These are phyloP conservation scores for Caenorhabditis plicata DNA, from an alignment of 2,888 invertebrate genomes.

Conservation along the genomic window DNA sequence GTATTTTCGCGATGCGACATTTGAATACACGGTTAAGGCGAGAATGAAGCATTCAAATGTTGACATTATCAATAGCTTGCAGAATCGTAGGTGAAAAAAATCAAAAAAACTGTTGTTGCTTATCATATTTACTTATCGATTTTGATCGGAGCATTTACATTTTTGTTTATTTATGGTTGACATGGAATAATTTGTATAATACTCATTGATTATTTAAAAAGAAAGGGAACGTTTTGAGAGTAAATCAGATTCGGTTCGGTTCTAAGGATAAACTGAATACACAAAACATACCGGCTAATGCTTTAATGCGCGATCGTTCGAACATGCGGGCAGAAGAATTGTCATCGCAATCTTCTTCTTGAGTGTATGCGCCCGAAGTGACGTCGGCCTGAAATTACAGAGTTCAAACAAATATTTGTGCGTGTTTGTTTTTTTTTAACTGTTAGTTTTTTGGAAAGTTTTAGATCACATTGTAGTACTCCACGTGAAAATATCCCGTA, in stretches of 20 bases:
- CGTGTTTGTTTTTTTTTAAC: not conserved
- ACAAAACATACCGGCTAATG: constrained; percentile 81
- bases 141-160: too few species aligned
- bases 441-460: constrained; percentile 1
- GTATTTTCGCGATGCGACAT: too few species aligned
- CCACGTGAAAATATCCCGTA: too few species aligned
- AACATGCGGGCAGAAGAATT: constrained; percentile 97
- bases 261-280: not conserved
- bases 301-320: constrained; percentile 98
- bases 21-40: too few species aligned
- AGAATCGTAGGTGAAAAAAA: not conserved
- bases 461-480: too few species aligned
- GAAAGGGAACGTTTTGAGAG: too few species aligned
- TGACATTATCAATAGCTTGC: too few species aligned
- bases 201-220: too few species aligned
- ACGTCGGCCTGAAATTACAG: constrained; percentile 22
- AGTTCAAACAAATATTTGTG: not conserved
- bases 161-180: too few species aligned
- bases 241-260: too few species aligned
- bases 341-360: constrained; percentile 91
- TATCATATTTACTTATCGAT: too few species aligned
- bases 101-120: constrained; percentile 6
- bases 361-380: constrained; percentile 36
- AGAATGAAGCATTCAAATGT: too few species aligned
- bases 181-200: constrained; percentile 12